Conservation (phyloP, 2,113 vertebrate genomes). For the Vicugna pacos region DNA sequence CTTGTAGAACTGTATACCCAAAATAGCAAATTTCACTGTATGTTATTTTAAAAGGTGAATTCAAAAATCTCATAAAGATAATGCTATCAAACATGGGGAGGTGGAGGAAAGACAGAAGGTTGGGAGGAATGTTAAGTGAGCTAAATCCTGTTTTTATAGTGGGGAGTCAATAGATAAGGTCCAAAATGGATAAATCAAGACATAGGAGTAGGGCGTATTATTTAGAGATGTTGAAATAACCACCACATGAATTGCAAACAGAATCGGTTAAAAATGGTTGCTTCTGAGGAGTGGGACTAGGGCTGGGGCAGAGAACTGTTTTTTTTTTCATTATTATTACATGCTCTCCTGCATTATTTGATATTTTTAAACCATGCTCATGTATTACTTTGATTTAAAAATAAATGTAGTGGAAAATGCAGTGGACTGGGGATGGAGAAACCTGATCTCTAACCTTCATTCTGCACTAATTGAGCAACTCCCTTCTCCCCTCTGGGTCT, state of each 20-base stretch:
- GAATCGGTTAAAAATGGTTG: neutral
- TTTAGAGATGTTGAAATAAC: neutral
- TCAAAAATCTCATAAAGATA: constrained; percentile 43
- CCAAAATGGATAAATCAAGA: constrained; percentile 47
- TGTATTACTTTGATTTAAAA: constrained; percentile 55
- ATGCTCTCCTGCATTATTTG: constrained; percentile 6
- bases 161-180: constrained; percentile 34
- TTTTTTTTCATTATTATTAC: neutral
- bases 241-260: neutral
- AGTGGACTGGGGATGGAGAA: neutral
- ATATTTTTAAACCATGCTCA: constrained; percentile 52
- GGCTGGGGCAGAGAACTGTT: neutral
- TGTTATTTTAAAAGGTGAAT: constrained; percentile 45
- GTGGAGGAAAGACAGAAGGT: neutral
- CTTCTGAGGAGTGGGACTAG: neutral
- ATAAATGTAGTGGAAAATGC: constrained; percentile 8
- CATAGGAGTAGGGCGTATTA: constrained; percentile 16
- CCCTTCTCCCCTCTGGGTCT: constrained; percentile 13
- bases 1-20: neutral
- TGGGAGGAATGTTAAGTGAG: constrained; percentile 16
- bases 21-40: neutral
- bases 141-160: constrained; percentile 34
- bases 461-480: neutral
- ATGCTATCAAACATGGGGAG: neutral
- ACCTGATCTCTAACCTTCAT: neutral